A percentile compares a stretch with the other conserved stretches of the same genome.
Conservation (phyloP, 2,888 invertebrate species). For the Neoaliturus tenellus region DNA sequence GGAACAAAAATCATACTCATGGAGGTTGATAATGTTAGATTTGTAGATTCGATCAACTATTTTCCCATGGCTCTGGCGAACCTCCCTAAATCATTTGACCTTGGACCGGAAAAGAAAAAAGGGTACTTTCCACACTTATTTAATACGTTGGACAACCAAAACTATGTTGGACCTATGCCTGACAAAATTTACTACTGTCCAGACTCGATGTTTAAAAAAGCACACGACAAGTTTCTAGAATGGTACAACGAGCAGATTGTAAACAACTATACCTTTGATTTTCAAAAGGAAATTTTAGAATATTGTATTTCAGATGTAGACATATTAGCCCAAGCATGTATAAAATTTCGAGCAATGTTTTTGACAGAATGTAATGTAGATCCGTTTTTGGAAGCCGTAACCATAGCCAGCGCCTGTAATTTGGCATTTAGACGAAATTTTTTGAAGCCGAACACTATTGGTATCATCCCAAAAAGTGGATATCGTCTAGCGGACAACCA, state of each 20-base stretch:
- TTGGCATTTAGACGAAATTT: conserved; percentile 62
- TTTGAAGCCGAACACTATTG: conserved; percentile 66
- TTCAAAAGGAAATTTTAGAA: conserved; percentile 66
- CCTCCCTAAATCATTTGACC: conserved; percentile 67
- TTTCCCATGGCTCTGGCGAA: conserved; percentile 66
- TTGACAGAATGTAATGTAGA: conserved; percentile 64
- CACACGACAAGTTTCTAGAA: conserved; percentile 60
- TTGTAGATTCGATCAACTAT: conserved; percentile 63
- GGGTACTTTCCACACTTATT: conserved; percentile 67
- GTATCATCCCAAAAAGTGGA: conserved; percentile 66
- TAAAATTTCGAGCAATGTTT: conserved; percentile 66
- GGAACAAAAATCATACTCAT: conserved; percentile 36
- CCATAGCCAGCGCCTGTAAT: conserved; percentile 66
- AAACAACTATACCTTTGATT: conserved; percentile 64
- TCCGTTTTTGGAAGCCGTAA: conserved; percentile 66
- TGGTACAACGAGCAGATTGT: conserved; percentile 64
- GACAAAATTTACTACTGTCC: conserved; percentile 62
- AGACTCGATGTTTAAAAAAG: conserved; percentile 60
- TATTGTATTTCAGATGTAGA: conserved; percentile 66
- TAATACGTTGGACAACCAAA: conserved; percentile 64
- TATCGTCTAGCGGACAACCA: conserved; percentile 67
- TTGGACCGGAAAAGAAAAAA: conserved; percentile 62
- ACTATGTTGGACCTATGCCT: conserved; percentile 65
- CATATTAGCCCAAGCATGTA: conserved; percentile 67
- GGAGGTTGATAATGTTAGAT: conserved; percentile 21